phyloP scores from a whole-genome alignment of 2,888 invertebrate genomes.

The Pristionchus entomophagus region DNA sequence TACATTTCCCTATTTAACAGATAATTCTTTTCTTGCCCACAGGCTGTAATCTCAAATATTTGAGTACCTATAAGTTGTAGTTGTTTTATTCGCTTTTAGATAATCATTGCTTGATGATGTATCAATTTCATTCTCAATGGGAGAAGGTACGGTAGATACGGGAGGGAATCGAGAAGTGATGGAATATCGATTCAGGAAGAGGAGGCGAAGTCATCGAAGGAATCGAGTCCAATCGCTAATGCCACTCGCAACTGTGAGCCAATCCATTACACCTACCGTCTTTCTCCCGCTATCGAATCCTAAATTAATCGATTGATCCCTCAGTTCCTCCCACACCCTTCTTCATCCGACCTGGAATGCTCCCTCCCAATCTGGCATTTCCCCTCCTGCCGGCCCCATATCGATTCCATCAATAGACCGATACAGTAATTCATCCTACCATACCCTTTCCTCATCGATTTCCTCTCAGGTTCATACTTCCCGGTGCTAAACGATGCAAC shows the following conservation, averaged over 20 bases:
- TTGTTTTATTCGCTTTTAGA: too few species aligned
- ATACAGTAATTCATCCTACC: too few species aligned
- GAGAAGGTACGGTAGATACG: constrained; percentile 58
- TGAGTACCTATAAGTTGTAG: too few species aligned
- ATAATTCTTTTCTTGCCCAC: too few species aligned
- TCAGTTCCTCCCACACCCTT: constrained; percentile 9
- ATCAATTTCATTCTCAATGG: too few species aligned
- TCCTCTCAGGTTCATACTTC: constrained; percentile 43
- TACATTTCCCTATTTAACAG: too few species aligned
- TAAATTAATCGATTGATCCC: background rate
- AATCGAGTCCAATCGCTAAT: background rate
- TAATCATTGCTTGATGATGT: too few species aligned
- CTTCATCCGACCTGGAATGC: constrained; percentile 8
- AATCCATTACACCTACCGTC: too few species aligned
- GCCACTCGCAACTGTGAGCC: constrained; percentile 16
- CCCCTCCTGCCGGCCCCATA: background rate
- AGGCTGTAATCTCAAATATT: too few species aligned
- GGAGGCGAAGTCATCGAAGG: constrained; percentile 36
- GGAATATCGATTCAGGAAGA: constrained; percentile 23
- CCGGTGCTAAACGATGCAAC: constrained; percentile 44
- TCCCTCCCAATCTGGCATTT: constrained; percentile 15
- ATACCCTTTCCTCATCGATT: background rate
- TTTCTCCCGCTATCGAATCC: background rate
- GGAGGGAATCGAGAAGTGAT: background rate
- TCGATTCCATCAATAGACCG: constrained; percentile 29